Evolutionary conservation across 2,797 vertebrate species (phyloP), one percentile per base, ranked within the genome.

Genomic region (Limnodromus scolopaceus): DNA sequence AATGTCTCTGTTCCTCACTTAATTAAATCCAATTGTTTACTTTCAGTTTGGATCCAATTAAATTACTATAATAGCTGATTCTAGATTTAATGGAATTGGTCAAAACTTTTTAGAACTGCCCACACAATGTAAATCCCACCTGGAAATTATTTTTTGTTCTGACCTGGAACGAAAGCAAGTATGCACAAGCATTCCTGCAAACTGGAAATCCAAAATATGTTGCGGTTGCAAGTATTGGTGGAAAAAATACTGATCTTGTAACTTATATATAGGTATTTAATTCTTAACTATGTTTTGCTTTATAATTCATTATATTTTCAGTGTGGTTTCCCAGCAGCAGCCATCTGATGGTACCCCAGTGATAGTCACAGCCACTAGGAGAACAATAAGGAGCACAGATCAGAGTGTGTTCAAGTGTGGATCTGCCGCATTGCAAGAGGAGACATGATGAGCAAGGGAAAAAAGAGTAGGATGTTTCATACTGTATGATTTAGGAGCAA

Each of bases 141-240:
- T 96, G 94, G 88, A 95, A 91, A 49, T 84, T 3, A 75, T 71
- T 38, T 93, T 96, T 91, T 68, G 18, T 92, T 92, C 92, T 39
- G 89, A 87, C 64, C 91, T 96, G 96, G 84, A 94, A 91, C 41
- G 68, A 83, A 83, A 60, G 68, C 93, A 94, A 94, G 46, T 93
- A 95, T 92, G 81, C 48, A 23, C 64, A 89, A 72, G 71, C 86
- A 87, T 96, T 93, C 81, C 89, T 96, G 81, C 75, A 87, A 95
- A 83, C 64, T 91, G 75, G 64, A 94, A 96, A 91, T 94, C 49
- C 88, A 22, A 92, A 93, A 46, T 87, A 91, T 54, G 75, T 83
- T 94, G 95, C 0, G 45, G 91, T 92, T 87, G 10, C 54, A 77
- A 80, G 53, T 60, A 57, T 3, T 66, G 49, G 58, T 94, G 83